Conservation (phyloP, 2,797 vertebrate species). For the Brachymystax lenok region DNA sequence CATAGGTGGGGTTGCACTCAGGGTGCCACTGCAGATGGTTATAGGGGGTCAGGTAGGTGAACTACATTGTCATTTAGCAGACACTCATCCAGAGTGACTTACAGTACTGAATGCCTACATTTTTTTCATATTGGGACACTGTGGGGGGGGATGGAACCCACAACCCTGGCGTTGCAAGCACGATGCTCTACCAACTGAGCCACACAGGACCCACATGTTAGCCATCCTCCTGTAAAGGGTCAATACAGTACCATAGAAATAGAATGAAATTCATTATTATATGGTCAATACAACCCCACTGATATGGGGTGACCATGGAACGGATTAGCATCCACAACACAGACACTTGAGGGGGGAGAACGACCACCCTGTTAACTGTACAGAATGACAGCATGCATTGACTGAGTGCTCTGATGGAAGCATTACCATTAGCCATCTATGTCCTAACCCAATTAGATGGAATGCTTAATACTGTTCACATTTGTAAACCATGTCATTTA, state of each 20-base stretch:
- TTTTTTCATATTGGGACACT: no score
- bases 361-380: conserved; percentile 31
- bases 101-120: no score
- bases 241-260: not conserved
- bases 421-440: conserved; percentile 31
- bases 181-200: no score
- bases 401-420: conserved; percentile 32
- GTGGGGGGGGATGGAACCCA: no score
- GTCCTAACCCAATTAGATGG: conserved; percentile 38
- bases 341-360: conserved; percentile 43
- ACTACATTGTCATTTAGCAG: no score
- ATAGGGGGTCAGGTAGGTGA: not conserved
- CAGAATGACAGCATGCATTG: conserved; percentile 61
- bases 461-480: conserved; percentile 46
- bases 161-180: no score
- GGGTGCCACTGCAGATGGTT: conserved; percentile 41
- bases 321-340: conserved; percentile 31
- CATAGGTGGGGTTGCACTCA: conserved; percentile 40
- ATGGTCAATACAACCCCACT: conserved; percentile 23
- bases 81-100: no score
- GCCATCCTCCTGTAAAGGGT: conserved; percentile 23
- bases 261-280: conserved; percentile 5
- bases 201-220: conserved; percentile 21
- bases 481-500: conserved; percentile 6
- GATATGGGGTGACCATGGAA: conserved; percentile 19